Conservation (phyloP, 2,888 invertebrate species). For the Adineta ricciae region DNA sequence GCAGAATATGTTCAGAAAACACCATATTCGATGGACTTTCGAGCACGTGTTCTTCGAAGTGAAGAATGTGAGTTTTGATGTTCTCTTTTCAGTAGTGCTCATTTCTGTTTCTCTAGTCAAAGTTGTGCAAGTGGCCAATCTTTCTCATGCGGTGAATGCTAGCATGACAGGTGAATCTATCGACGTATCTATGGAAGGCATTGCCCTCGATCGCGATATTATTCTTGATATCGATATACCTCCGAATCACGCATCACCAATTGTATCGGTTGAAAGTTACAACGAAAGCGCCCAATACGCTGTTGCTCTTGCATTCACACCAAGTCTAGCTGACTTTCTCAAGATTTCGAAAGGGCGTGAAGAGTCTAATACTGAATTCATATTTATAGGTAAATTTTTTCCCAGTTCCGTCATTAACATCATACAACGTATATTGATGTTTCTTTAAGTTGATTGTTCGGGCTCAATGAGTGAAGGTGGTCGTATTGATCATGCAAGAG, state of each 20-base stretch:
- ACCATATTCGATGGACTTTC: background rate
- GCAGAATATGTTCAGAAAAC: background rate
- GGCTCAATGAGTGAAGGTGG: background rate
- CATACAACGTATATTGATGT: background rate
- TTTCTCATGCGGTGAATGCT: background rate
- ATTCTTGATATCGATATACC: background rate
- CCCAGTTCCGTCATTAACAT: no score
- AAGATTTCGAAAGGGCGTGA: background rate
- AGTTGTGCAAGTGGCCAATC: background rate
- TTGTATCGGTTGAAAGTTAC: background rate
- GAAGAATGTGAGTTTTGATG: background rate
- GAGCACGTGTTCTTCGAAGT: background rate
- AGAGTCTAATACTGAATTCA: background rate
- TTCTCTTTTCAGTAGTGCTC: background rate
- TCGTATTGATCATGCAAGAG: background rate
- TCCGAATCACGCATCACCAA: background rate
- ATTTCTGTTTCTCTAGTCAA: background rate
- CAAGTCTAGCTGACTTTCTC: background rate
- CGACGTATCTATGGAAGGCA: background rate
- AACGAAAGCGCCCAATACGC: background rate
- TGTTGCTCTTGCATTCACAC: background rate
- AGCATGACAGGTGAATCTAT: background rate
- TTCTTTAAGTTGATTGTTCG: background rate
- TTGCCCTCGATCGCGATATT: background rate
- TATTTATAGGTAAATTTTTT: background rate